Evolutionary conservation across 1,140 invertebrate species (phyloP), one percentile per base, ranked within the genome.

Genomic region (Acromyrmex charruanus): DNA sequence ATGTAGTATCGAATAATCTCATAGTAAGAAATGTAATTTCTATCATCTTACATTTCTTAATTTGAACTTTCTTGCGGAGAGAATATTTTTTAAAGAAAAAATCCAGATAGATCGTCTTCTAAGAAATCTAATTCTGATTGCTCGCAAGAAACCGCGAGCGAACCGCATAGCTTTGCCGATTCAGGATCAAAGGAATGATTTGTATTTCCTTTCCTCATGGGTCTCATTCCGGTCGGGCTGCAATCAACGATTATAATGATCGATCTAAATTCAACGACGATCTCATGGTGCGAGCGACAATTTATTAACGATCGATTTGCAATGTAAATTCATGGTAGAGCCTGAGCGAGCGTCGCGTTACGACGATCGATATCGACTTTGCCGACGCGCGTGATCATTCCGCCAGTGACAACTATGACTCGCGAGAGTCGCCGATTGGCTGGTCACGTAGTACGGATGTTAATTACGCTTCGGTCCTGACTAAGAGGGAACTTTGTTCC

Each of bases 401-500:
- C 31, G 53, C 63, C 88, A 12, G 49, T 77, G 88, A 79, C 80
- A 63, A 53, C 39, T 91, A 80, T 88, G 88, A 90, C 77, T 90
- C 75, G 86, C 28, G 89, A 77, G 81, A 90, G 77, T 71, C 80
- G 18, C 86, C 87, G 84, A 91, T 90, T 90, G 82, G 87, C 74
- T 74, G 85, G 79, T 91, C 89, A 89, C 89, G 89, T 91, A 89
- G 21, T 63, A 85, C 84, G 87, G 81, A 87, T 89, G 87, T 91
- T 91, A 91, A 91, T 91, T 91, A 91, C 89, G 90, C 72, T 86
- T 91, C 88, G 87, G 89, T 72, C 77, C 69, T n/a, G 86, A 59
- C 89, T 91, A 90, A 90, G 89, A 91, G 89, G 66, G 80, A 91
- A 89, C 85, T 90, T 90, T 75, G 88, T 91, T 88, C 89, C 77